A percentile compares a stretch with the other conserved stretches of the same genome.
Evolutionary conservation across 2,113 vertebrate species (phyloP).

Genomic region (Sceloporus undulatus): DNA sequence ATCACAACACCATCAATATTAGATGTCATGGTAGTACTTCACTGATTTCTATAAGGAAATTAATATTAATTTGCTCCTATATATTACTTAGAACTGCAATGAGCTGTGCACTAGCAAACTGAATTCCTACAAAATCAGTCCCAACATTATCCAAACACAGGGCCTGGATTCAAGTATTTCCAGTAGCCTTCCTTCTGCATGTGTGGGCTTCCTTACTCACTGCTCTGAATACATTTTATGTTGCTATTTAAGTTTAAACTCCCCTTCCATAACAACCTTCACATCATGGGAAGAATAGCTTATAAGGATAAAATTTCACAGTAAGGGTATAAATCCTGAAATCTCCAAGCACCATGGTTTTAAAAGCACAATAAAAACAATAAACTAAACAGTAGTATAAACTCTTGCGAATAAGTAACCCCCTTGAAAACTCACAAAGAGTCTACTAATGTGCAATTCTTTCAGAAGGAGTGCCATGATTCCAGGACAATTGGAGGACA

Average conservation of each 20-base stretch:
- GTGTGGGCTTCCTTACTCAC: neutral
- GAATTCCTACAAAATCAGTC: conserved; percentile 36
- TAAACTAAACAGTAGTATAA: neutral
- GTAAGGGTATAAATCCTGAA: neutral
- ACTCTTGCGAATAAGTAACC: neutral
- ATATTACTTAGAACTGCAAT: conserved; percentile 52
- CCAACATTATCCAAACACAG: conserved; percentile 35
- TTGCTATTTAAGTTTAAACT: neutral
- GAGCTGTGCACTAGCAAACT: conserved; percentile 53
- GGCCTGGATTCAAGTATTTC: neutral
- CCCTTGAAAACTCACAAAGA: neutral
- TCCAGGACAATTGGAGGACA: neutral
- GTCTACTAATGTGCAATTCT: neutral
- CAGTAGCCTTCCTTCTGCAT: neutral
- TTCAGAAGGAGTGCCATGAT: neutral
- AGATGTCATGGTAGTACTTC: conserved; percentile 66
- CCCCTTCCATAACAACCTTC: neutral
- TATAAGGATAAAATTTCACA: neutral
- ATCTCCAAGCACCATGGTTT: neutral
- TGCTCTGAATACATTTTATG: neutral
- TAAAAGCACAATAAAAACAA: neutral
- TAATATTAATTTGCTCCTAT: conserved; percentile 55
- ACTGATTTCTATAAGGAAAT: conserved; percentile 72
- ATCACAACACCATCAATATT: conserved; percentile 66
- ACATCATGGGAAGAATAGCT: neutral